phyloP scores from a whole-genome alignment of 2,797 vertebrate genomes.

The Phaenicophaeus curvirostris region DNA sequence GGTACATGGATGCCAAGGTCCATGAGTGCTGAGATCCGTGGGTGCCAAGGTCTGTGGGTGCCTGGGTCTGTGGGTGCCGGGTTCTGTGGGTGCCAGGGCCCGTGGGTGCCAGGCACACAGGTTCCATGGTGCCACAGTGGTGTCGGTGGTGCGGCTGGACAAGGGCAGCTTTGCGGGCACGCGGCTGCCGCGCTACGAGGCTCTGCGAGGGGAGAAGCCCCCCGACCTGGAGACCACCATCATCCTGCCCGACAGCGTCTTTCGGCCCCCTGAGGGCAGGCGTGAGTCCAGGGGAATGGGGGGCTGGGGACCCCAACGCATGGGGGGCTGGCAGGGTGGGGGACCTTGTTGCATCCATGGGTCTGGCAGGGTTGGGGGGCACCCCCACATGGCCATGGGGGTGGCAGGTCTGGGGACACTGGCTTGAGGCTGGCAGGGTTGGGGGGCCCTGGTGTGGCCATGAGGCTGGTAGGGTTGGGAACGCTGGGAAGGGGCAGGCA shows the following conservation, averaged over 20 bases:
- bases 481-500: neutral
- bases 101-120: no score
- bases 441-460: neutral
- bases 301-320: no score
- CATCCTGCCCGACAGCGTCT: conserved; percentile 89
- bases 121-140: conserved; percentile 76
- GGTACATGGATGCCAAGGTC: neutral
- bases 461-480: no score
- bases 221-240: conserved; percentile 87
- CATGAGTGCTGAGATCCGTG: no score
- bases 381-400: no score
- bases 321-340: neutral
- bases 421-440: neutral
- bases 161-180: conserved; percentile 88
- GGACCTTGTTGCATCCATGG: neutral
- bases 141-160: conserved; percentile 91
- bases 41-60: no score
- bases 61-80: neutral
- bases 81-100: neutral
- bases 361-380: neutral
- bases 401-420: neutral
- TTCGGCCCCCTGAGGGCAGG: conserved; percentile 75
- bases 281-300: conserved; percentile 60
- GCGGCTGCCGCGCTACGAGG: conserved; percentile 89
- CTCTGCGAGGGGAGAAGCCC: conserved; percentile 85